Evolutionary conservation across 2,797 vertebrate genomes (phyloP), one percentile per base, ranked within the genome.

Genomic region (Pseudomugil gertrudae): DNA sequence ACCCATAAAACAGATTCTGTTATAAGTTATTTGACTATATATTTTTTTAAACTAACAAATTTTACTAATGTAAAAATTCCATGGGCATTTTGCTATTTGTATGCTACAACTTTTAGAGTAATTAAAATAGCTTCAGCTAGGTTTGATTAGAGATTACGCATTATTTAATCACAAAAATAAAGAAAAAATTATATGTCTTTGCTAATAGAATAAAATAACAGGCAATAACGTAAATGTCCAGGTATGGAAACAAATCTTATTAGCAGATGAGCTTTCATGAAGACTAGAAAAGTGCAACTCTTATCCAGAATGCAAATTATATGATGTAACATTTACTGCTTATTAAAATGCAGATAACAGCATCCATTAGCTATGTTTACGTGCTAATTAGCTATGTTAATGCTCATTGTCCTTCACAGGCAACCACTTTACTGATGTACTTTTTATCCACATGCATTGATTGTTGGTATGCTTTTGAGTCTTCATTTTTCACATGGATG

Each of bases 401-500:
- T 24, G 33, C 58, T 59, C 35, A 57, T 57, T 57, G 62, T 66
- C 29, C 57, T 72, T 63, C 17, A 57, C 0, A 38, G 19, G 10
- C 1, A 13, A 47, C 1, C 3, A 29, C 50, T 71, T 70, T 50
- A 69, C 50, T 53, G 59, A 57, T 63, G 36, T 0, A 1, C 13
- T 38, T 56, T 59, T 68, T 36, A 58, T 73, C 70, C 32, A 33
- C 17, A 52, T 35, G 45, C 23, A 24, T 24, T 26, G 35, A 52
- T 47, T 30, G 27, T 29, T 32, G 10, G 61, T 27, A 24, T 63
- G 63, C 13, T 1, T 55, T 55, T 36, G 1, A 27, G 5, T 73
- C 36, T 83, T 38, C 54, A 63, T 76, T 74, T 72, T 55, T n/a
- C 38, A 57, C 27, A 51, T 13, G 57, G 24, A 69, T 53, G 40